Evolutionary conservation across 1,140 invertebrate species (phyloP), one percentile per base, ranked within the genome.

Genomic region (Sarcophaga bullata): DNA sequence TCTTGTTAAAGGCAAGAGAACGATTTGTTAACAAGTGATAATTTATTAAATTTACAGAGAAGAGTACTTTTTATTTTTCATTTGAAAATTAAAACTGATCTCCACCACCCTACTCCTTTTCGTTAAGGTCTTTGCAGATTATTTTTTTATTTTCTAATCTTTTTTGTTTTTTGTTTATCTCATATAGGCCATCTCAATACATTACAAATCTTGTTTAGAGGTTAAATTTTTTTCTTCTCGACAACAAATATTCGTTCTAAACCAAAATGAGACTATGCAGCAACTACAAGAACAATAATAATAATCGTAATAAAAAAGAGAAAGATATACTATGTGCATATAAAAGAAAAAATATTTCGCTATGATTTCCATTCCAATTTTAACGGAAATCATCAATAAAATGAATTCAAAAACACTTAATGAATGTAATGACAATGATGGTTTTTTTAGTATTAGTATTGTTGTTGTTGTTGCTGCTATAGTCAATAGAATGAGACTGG

Each of bases 351-450:
- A 37, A 1, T 37, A 37, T 37, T 37, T 15, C 54, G 54, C 54
- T 58, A 58, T 58, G 15, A 58, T 58, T 58, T 58, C 15, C 50
- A 52, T 52, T 52, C 13, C 50, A 13, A 58, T 58, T 58, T 58
- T 58, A 58, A 58, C 54, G 54, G 54, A 13, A 58, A 58, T 15
- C 15, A 58, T 58, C 54, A 58, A 58, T 58, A 58, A 58, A 58
- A 58, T 58, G 15, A 58, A 58, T 58, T 58, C 54, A 58, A 58
- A n/a, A 58, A 58, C 54, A 58, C 54, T 58, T 58, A 58, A 58
- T 58, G 54, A 58, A 58, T 58, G 54, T 58, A 58, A 58, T 58
- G 54, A 58, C 54, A 58, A 58, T 58, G 54, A n/a, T 58, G 54
- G 15, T 58, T 58, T 58, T 13, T 58, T 58, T 58, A 13, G 8